A percentile compares a stretch with the other conserved stretches of the same genome.
phyloP scores from a whole-genome alignment of 2,113 vertebrate species.

The Cyrtonyx montezumae region DNA sequence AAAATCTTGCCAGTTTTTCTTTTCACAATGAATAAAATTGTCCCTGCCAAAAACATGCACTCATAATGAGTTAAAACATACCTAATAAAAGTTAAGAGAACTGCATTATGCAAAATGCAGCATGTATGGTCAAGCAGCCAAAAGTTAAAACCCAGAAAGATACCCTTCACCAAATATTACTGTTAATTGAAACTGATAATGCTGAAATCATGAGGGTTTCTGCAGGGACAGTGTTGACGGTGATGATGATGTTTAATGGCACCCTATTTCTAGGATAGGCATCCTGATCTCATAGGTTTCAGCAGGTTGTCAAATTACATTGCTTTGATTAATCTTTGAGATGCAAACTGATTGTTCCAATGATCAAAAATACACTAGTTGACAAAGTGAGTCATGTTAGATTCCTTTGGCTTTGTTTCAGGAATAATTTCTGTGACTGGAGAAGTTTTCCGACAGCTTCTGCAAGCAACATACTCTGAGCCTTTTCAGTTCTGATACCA shows the following conservation, averaged over 20 bases:
- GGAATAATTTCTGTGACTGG: neutral
- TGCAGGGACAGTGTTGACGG: neutral
- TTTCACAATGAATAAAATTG: neutral
- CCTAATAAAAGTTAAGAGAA: neutral
- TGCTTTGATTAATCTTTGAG: slow-evolving; percentile 18
- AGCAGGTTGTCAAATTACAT: neutral
- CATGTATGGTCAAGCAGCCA: neutral
- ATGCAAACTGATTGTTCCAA: neutral
- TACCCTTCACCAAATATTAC: neutral
- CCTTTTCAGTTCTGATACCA: neutral
- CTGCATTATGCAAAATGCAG: neutral
- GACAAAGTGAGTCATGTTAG: fast-evolving
- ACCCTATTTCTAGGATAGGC: neutral
- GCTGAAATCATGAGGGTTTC: neutral
- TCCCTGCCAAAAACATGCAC: neutral
- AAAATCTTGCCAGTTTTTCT: neutral
- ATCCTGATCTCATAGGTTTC: neutral
- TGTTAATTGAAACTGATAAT: slow-evolving; percentile 15
- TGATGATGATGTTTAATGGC: neutral
- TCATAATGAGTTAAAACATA: neutral
- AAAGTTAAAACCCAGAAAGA: neutral
- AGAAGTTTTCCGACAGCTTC: neutral
- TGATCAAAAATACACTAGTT: neutral
- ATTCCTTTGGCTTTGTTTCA: neutral
- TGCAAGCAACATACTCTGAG: neutral